A percentile compares a stretch with the other conserved stretches of the same genome.
Evolutionary conservation across 2,113 vertebrate species (phyloP).

Genomic region (Heterotilapia buettikoferi): DNA sequence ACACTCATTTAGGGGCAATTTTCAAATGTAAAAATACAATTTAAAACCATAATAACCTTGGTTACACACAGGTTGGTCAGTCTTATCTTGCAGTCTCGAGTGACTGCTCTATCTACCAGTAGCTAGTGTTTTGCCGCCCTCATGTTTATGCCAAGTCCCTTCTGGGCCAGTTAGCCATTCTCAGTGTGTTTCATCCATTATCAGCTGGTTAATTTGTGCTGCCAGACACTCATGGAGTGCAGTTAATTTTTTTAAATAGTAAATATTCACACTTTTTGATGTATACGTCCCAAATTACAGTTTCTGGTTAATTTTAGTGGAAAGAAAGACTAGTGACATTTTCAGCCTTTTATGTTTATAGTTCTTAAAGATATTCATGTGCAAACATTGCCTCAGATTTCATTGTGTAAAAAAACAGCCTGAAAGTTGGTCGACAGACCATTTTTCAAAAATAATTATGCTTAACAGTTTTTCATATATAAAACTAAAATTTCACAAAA

Average conservation of each 20-base stretch:
- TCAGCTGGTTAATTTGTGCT: not conserved
- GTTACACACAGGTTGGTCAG: not conserved
- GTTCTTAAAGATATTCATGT: not conserved
- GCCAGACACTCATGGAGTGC: not conserved
- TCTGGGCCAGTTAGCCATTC: not conserved
- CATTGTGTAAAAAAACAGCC: not conserved
- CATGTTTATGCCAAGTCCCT: not conserved
- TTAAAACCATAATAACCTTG: not conserved
- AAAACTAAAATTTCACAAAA: not conserved
- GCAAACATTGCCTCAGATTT: not conserved
- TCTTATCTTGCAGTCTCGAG: not conserved
- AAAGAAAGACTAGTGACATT: not conserved
- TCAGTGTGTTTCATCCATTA: not conserved
- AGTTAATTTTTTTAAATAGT: not conserved
- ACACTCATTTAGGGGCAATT: not conserved
- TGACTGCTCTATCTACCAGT: not conserved
- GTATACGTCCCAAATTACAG: not conserved
- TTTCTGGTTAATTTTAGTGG: not conserved
- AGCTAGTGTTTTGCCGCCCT: fast-evolving
- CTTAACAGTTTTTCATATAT: not conserved
- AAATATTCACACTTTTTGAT: not conserved
- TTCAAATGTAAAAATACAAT: not conserved
- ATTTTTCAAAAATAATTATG: not conserved
- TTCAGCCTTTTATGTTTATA: not conserved
- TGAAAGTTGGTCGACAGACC: not conserved